phyloP scores from a whole-genome alignment of 2,888 invertebrate genomes.

The Hirudinaria manillensis region DNA sequence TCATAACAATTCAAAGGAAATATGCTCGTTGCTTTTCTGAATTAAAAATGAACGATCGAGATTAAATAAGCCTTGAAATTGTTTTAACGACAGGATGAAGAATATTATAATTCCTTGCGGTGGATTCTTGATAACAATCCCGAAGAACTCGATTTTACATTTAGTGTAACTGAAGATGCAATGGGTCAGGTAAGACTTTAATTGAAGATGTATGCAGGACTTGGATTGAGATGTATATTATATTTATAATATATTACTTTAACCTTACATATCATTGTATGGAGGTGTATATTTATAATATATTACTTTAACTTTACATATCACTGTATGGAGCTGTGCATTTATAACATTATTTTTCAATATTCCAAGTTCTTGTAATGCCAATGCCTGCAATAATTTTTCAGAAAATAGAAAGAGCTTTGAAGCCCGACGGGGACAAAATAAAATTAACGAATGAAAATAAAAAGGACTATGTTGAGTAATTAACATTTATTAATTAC shows the following conservation, averaged over 20 bases:
- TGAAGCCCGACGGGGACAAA: conserved; percentile 84
- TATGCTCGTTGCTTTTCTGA: no score
- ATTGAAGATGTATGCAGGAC: no score
- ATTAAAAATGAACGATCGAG: no score
- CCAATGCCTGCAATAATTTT: conserved; percentile 27
- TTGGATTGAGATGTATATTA: no score
- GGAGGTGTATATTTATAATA: no score
- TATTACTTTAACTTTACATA: no score
- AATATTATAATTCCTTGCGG: conserved; percentile 93
- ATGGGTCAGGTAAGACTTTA: conserved; percentile 64
- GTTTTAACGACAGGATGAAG: conserved; percentile 65
- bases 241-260: no score
- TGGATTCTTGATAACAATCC: conserved; percentile 96
- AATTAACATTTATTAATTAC: not conserved
- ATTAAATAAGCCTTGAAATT: not conserved
- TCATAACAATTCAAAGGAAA: no score
- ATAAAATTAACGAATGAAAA: conserved; percentile 85
- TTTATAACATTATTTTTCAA: no score
- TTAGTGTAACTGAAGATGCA: conserved; percentile 91
- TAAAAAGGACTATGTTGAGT: conserved; percentile 60
- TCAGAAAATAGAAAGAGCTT: conserved; percentile 71
- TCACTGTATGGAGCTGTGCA: no score
- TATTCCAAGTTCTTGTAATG: no score
- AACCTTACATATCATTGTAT: no score
- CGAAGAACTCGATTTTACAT: conserved; percentile 80